phyloP scores from a whole-genome alignment of 2,888 invertebrate species.

The Yponomeuta cagnagella region DNA sequence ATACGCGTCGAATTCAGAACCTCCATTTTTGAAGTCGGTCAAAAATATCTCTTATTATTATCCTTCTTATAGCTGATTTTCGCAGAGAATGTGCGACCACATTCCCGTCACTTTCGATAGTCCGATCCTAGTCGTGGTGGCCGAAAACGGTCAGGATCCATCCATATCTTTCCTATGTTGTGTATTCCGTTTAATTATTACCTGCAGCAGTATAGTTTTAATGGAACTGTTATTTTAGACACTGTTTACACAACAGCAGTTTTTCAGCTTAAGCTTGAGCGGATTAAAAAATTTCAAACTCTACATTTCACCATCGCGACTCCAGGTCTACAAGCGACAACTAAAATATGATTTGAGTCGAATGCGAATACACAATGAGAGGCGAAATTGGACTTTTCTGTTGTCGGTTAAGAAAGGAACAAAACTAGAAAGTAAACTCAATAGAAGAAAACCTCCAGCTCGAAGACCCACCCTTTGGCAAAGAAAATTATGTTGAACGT shows the following conservation, averaged over 20 bases:
- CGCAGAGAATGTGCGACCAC: no score
- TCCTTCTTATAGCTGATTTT: no score
- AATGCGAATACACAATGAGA: slow-evolving; percentile 52
- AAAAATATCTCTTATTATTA: no score
- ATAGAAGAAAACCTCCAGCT: not conserved
- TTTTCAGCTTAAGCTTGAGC: not conserved
- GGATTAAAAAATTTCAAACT: not conserved
- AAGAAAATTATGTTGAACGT: no score
- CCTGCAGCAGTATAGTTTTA: not conserved
- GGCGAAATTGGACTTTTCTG: slow-evolving; percentile 49
- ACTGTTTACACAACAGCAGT: not conserved
- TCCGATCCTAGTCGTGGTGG: no score
- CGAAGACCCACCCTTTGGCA: not conserved
- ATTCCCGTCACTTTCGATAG: no score
- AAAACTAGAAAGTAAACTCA: slow-evolving; percentile 26
- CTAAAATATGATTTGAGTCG: slow-evolving; percentile 50
- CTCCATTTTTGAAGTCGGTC: no score
- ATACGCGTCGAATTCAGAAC: no score
- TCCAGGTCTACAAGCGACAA: slow-evolving; percentile 30
- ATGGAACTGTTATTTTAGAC: not conserved
- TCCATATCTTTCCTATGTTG: no score
- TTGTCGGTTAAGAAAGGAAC: slow-evolving; percentile 40
- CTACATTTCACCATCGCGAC: not conserved
- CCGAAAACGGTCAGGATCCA: no score
- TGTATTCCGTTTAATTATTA: no score